Evolutionary conservation across 2,888 invertebrate species (phyloP), one percentile per base, ranked within the genome.

Genomic region (Matsumyia berberina): DNA sequence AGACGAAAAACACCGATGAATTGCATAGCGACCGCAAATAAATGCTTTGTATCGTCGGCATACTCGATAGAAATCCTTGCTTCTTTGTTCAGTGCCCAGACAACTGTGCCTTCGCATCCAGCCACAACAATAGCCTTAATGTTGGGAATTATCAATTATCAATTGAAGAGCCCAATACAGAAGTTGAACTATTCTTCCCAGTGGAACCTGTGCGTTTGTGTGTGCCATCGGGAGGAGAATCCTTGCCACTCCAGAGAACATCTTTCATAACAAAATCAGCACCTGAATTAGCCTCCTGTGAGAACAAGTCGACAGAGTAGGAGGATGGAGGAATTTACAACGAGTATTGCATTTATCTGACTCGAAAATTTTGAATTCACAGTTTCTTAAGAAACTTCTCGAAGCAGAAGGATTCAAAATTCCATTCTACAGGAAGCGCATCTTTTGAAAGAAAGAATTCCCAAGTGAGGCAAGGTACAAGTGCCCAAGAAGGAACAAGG

Each of bases 81-180:
- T 64, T 35, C 70, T 70, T 76, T 81, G 81, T 81, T 81, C 58
- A 4, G 24, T 4, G 19, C 19, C n/a, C 35, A 49, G 24, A 49
- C 24, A 33, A 2, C 11, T 0, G 15, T n/a, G 35, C 44, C 31
- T 37, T 33, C 12, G 42, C 11, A 66, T 62, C 67, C 77, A 72
- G 51, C 77, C 82, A 82, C 77, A 77, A 82, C 66, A 82, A 82
- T 77, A 77, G 60, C 77, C 66, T 58, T 81, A 57, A 60, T 51
- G 76, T 77, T 78, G 82, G 72, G 73, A 83, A 83, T 83, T 83
- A 83, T 70, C 82, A 82, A 82, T 77, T 82, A 82, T 73, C 82
- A 73, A 83, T 83, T 83, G 73, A 78, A 70, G 72, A 46, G 60
- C 31, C 44, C 49, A 66, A 51, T 53, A 76, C 55, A 44, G n/a